A percentile compares a stretch with the other conserved stretches of the same genome.
phyloP scores from a whole-genome alignment of 2,797 vertebrate species.

The Lagocephalus sceleratus region DNA sequence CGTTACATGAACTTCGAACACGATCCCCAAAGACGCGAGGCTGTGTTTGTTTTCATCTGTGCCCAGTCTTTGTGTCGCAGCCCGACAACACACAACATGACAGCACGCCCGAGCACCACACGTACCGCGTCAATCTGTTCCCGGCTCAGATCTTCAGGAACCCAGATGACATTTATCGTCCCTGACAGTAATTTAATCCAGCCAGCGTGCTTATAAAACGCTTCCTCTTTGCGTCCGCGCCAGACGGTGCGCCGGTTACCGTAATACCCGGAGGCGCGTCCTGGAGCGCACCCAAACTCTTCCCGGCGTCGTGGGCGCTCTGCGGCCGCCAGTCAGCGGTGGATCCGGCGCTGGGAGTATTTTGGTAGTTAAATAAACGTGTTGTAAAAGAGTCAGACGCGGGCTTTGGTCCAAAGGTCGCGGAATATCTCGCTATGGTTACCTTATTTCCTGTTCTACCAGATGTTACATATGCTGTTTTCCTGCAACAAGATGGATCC shows the following conservation, averaged over 20 bases:
- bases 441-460: constrained; percentile 2
- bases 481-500: too few relatives aligned
- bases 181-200: not conserved
- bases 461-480: not conserved
- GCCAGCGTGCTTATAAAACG: not conserved
- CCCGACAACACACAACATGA: not conserved
- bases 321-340: constrained; percentile 2
- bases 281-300: not conserved
- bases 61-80: not conserved
- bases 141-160: not conserved
- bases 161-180: not conserved
- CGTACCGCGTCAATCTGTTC: not conserved
- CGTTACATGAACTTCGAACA: too few relatives aligned
- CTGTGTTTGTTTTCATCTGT: not conserved
- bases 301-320: constrained; percentile 5
- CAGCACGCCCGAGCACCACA: not conserved
- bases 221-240: not conserved
- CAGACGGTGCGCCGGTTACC: not conserved
- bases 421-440: rapidly evolving
- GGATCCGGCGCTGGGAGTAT: not conserved
- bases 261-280: not conserved
- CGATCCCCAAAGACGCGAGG: not conserved
- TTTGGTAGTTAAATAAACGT: not conserved
- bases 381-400: not conserved
- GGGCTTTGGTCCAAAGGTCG: constrained; percentile 10